These are phyloP conservation scores for Monopis laevigella DNA, from an alignment of 2,888 invertebrate genomes.

Conservation along the genomic window DNA sequence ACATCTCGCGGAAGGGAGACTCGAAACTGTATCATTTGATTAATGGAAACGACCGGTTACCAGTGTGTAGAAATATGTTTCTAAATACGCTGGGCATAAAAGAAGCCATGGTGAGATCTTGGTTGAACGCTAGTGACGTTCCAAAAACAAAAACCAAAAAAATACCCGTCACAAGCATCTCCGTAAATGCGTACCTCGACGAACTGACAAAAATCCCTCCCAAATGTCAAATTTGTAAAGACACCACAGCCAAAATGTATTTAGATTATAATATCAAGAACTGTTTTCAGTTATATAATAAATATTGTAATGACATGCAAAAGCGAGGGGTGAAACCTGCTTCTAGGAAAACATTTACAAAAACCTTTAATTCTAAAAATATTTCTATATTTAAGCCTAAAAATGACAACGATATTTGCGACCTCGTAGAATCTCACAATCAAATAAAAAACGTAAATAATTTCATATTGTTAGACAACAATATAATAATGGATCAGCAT, in stretches of 20 bases:
- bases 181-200: slow-evolving; percentile 35
- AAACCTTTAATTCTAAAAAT: slow-evolving; percentile 31
- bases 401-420: slow-evolving; percentile 35
- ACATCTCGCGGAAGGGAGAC: slow-evolving; percentile 33
- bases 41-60: slow-evolving; percentile 23
- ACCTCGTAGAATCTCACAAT: slow-evolving; percentile 30
- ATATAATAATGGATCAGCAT: too few relatives aligned
- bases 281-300: slow-evolving; percentile 33
- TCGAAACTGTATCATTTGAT: slow-evolving; percentile 34
- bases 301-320: slow-evolving; percentile 33
- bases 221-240: slow-evolving; percentile 32
- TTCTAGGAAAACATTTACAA: slow-evolving; percentile 41
- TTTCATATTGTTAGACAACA: too few relatives aligned
- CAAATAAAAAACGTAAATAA: too few relatives aligned
- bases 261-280: slow-evolving; percentile 35
- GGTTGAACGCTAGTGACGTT: slow-evolving; percentile 26
- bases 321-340: slow-evolving; percentile 25
- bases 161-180: slow-evolving; percentile 30
- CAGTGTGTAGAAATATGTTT: slow-evolving; percentile 39
- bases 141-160: slow-evolving; percentile 25
- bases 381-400: slow-evolving; percentile 40
- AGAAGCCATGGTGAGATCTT: slow-evolving; percentile 40
- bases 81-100: slow-evolving; percentile 41
- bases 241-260: slow-evolving; percentile 24
- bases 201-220: slow-evolving; percentile 30